Evolutionary conservation across 2,113 vertebrate species (phyloP), one percentile per base, ranked within the genome.

Genomic region (Todiramphus chloris): DNA sequence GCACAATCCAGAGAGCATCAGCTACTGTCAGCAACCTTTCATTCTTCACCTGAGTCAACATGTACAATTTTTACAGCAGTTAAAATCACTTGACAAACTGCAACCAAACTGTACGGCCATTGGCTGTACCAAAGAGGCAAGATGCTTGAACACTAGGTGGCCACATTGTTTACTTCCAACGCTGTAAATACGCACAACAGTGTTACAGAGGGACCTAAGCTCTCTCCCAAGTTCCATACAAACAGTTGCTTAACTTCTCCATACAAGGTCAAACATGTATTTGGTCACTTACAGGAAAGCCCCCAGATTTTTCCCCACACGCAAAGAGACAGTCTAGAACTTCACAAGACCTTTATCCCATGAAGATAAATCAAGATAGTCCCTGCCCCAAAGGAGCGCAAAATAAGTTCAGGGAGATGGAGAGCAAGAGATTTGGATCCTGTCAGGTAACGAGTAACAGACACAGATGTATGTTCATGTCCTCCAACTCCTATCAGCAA

Each of bases 71-170:
- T 68, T 24, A 43, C 13, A 44, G n/a, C 20, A 50, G 41, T 44
- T 66, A 60, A 76, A 83, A 17, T 25, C 62, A 51, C 17, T 58
- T 33, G 28, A 37, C 58, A 28, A 50, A 50, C 19, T 11, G 1
- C 11, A 35, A 86, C 6, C 59, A 24, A 82, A 35, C 27, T 19
- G 27, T 13, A 39, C 6, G 8, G 31, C 62, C 73, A 50, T 0
- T 25, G 10, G 8, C 5, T 50, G n/a, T 59, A 78, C 16, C 68
- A 89, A 63, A 91, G 70, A 3, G 31, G 17, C 64, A 89, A 94
- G 41, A 25, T 82, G 69, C n/a, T 75, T 75, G 51, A 92, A 96
- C 72, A 92, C 85, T 85, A 90, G 90, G 63, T 94, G 90, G 85
- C 90, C 85, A 90, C 76, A 66, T 13, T 15, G 1, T 53, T 92